Conservation (phyloP, 2,113 vertebrate species). For the Cichladusa arquata region DNA sequence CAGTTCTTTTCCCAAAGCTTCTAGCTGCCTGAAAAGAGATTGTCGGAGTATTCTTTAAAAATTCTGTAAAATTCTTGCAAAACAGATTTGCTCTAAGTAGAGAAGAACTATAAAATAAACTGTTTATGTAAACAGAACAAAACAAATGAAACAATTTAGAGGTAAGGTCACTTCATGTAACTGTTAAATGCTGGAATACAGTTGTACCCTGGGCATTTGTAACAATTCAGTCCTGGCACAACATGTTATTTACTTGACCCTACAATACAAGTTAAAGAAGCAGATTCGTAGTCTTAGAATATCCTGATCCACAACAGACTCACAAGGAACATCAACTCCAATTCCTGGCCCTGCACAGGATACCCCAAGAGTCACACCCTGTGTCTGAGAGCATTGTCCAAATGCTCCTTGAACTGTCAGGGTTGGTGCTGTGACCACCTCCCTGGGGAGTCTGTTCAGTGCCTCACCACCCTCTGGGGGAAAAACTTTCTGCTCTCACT, state of each 20-base stretch:
- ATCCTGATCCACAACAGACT: neutral
- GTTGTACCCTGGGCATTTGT: neutral
- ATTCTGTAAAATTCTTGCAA: neutral
- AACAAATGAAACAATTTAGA: neutral
- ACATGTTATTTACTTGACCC: neutral
- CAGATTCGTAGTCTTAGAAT: neutral
- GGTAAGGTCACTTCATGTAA: neutral
- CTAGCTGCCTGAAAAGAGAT: conserved; percentile 83
- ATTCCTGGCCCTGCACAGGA: neutral
- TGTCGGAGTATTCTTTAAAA: neutral
- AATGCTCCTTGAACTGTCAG: neutral
- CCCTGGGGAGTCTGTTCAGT: neutral
- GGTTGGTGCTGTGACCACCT: neutral
- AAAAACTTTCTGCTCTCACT: neutral
- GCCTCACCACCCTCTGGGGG: neutral
- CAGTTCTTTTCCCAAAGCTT: conserved; percentile 94
- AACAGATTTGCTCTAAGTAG: neutral
- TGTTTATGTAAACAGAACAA: neutral
- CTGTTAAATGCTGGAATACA: neutral
- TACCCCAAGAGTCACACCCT: neutral
- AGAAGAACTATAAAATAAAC: neutral
- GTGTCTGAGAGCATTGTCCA: neutral
- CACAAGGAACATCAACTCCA: neutral
- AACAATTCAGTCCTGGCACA: neutral
- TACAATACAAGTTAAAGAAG: neutral